Evolutionary conservation across 2,797 vertebrate genomes (phyloP), one percentile per base, ranked within the genome.

Genomic region (Amniataba percoides): DNA sequence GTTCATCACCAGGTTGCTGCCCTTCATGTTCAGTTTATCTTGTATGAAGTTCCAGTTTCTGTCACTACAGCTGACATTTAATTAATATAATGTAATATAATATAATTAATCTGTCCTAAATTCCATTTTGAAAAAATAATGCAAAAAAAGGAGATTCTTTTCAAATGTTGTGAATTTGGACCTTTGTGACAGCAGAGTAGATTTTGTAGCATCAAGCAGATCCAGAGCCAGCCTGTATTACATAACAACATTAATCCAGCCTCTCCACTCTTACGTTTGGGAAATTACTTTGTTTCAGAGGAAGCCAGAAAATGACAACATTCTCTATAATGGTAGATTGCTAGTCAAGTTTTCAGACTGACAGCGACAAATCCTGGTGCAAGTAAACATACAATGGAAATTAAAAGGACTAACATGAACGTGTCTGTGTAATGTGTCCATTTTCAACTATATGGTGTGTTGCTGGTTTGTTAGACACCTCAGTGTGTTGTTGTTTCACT

Each of bases 181-280:
- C 7, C 18, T 62, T 57, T 57, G 23, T 46, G 40, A 69, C 18
- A 5, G 27, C 51, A 52, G 13, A 27, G 40, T 14, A 51, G 14
- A 62, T 78, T 78, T 74, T 74, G 60, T 57, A 71, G 63, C 63
- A 80, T 65, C 23, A 42, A 65, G 61, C 66, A 72, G 73, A 84
- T 74, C 61, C 40, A 39, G 27, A 31, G 40, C 57, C 59, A 43
- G 53, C 27, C 55, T 62, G 52, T 58, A 58, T 94, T 93, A 87
- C 79, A 79, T 93, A 90, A 94, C 56, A 34, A 51, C 62, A 90
- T 90, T 88, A 89, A 78, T 76, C 57, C 68, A 36, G 18, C 43
- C 70, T 71, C 62, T 40, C n/a, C 34, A 12, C 75, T 82, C 45
- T 25, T 31, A n/a, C 77, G 74, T 84, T 77, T 46, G 14, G 58